A percentile compares a stretch with the other conserved stretches of the same genome.
These are phyloP conservation scores for Bombus sibiricus DNA, from an alignment of 1,140 invertebrate genomes.

Conservation along the genomic window DNA sequence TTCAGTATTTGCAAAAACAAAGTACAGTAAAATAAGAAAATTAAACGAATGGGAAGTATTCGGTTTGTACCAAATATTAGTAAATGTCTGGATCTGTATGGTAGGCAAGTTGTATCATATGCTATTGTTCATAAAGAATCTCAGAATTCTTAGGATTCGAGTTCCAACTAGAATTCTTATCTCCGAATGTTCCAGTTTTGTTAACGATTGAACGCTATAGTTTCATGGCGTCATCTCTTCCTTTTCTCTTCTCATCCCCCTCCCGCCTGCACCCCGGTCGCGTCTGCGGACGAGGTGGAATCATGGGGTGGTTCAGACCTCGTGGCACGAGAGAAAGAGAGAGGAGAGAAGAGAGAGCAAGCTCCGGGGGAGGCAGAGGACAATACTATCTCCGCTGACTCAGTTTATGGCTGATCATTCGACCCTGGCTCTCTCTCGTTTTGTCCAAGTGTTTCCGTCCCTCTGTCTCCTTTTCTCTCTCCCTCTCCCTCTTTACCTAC, in stretches of 20 bases:
- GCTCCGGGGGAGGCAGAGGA: slow-evolving; percentile 46
- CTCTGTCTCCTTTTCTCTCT: slow-evolving; percentile 44
- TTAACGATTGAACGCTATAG: slow-evolving; percentile 64
- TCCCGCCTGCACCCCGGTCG: slow-evolving; percentile 26
- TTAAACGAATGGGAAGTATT: too few species aligned
- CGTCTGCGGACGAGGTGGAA: slow-evolving; percentile 64
- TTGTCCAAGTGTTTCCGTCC: slow-evolving; percentile 32
- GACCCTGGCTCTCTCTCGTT: slow-evolving; percentile 53
- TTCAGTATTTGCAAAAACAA: too few species aligned
- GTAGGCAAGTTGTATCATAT: too few species aligned
- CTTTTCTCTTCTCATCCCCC: slow-evolving; percentile 4
- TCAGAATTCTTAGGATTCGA: neutral
- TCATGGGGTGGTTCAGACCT: slow-evolving; percentile 61
- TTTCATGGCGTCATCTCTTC: slow-evolving; percentile 60
- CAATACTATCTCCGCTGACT: slow-evolving; percentile 75
- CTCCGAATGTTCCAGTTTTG: slow-evolving; percentile 44
- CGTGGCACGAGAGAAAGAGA: slow-evolving; percentile 18
- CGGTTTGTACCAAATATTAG: too few species aligned
- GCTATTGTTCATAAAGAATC: neutral
- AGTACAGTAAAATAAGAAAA: too few species aligned
- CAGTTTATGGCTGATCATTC: slow-evolving; percentile 80
- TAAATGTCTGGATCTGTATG: too few species aligned
- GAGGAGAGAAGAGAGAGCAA: slow-evolving; percentile 14
- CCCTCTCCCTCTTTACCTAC: slow-evolving; percentile 8
- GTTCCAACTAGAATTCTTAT: neutral